Evolutionary conservation across 1,140 invertebrate genomes (phyloP).

Genomic region (Coenobita brevimanus): DNA sequence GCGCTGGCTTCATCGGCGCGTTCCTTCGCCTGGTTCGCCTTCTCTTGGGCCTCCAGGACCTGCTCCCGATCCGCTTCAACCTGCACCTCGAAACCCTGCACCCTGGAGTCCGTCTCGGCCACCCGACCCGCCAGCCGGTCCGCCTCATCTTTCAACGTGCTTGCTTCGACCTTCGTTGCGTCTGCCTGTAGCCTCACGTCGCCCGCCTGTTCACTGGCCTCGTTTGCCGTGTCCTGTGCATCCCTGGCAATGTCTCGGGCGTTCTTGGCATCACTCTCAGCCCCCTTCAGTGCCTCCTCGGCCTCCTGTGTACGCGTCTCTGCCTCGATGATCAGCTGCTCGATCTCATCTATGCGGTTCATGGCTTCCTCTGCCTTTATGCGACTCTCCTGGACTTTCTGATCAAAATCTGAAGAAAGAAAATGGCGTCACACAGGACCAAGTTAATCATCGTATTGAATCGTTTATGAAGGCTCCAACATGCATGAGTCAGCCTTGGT

Average conservation of each 20-base stretch:
- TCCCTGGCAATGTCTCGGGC: conserved; percentile 84
- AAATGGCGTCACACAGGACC: too few species aligned
- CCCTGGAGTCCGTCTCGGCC: conserved; percentile 80
- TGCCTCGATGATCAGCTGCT: conserved; percentile 79
- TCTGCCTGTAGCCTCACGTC: conserved; percentile 82
- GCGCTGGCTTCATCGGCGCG: conserved; percentile 84
- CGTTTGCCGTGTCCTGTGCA: conserved; percentile 77
- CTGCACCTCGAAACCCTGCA: conserved; percentile 83
- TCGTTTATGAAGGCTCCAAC: too few species aligned
- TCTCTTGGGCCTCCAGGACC: conserved; percentile 78
- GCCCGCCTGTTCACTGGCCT: conserved; percentile 80
- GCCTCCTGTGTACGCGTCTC: conserved; percentile 78
- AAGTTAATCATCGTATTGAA: too few species aligned
- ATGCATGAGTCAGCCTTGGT: too few species aligned
- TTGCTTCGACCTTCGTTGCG: conserved; percentile 83
- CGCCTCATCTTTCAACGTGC: conserved; percentile 84
- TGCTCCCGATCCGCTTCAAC: conserved; percentile 83
- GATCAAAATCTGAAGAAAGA: conserved; percentile 84
- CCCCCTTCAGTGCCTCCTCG: conserved; percentile 79
- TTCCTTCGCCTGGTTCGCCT: conserved; percentile 91
- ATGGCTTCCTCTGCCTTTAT: conserved; percentile 82
- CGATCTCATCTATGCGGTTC: conserved; percentile 78
- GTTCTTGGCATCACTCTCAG: conserved; percentile 84
- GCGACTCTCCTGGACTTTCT: conserved; percentile 87
- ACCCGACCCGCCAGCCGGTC: conserved; percentile 83